phyloP scores from a whole-genome alignment of 1,140 invertebrate genomes.

The Zaprionus vittiger region DNA sequence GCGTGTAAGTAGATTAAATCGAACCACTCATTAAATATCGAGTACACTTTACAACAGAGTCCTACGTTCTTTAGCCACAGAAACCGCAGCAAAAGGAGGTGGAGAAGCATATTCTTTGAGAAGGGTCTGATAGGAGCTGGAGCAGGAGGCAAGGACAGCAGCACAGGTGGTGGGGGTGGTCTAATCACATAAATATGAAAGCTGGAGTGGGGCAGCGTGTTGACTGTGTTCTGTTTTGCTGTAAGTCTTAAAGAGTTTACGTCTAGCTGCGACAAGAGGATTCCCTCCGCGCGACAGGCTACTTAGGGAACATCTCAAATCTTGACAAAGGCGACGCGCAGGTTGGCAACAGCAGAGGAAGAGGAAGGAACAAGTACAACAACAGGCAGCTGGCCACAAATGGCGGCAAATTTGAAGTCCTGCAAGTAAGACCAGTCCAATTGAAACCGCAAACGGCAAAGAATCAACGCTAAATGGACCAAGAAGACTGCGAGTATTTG shows the following conservation, averaged over 20 bases:
- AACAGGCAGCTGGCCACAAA: background rate
- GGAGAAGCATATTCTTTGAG: conserved; percentile 52
- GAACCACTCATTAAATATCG: conserved; percentile 70
- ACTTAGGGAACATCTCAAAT: conserved; percentile 40
- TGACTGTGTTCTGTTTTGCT: background rate
- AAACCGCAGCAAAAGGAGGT: conserved; percentile 41
- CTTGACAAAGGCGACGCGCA: conserved; percentile 24
- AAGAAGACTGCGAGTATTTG: conserved; percentile 7
- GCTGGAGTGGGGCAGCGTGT: background rate
- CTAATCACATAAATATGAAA: conserved; percentile 20
- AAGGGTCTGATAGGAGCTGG: conserved; percentile 2
- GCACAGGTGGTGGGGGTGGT: background rate
- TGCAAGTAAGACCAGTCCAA: conserved; percentile 2
- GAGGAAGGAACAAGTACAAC: background rate
- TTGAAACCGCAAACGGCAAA: conserved; percentile 10
- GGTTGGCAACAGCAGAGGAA: background rate
- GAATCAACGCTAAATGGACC: conserved; percentile 19
- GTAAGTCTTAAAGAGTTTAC: background rate
- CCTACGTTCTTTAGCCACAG: conserved; percentile 29
- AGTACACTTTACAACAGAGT: conserved; percentile 24
- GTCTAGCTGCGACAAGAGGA: background rate
- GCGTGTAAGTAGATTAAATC: conserved; percentile 69
- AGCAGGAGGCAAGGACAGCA: background rate
- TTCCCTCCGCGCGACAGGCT: background rate
- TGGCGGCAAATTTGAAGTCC: background rate